Base-by-base conservation (phyloP, 2,113 vertebrate genomes). In the Pangasianodon gigas region DNA sequence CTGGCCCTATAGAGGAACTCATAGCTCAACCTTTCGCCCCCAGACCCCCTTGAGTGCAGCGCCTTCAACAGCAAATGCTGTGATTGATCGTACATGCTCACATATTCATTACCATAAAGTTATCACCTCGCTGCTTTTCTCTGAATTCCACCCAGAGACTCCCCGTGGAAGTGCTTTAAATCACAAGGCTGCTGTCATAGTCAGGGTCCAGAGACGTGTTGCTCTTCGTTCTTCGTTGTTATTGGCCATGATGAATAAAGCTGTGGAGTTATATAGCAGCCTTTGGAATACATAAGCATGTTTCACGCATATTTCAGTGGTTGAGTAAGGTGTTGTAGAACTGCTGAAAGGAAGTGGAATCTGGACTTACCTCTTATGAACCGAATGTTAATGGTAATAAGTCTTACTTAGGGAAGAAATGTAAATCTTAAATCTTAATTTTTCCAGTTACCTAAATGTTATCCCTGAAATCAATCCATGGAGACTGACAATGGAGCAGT, bases 91-190 rank as follows among this genome's bases (percentile, higher is more conserved):
- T 52, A 88, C 21, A 74, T 74, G 69, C 71, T 74, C 87, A 79
- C 58, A n/a, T 91, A 86, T 92, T 90, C 90, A 86, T 91, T 92
- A 86, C 77, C 29, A 84, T 90, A 85, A 90, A 87, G 79, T 87
- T 88, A 79, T 77, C 71, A 82, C 85, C 86, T 87, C 29, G 48
- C 62, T 69, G 84, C 29, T 84, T 92, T 87, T 89, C 67, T 48
- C 24, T 29, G 51, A 65, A 85, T 81, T 84, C 85, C 74, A 44
- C 13, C 6, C 74, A 65, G 8, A 44, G 26, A 41, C 81, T 89
- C 82, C 75, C 85, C 19, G 37, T 84, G 80, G 56, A 90, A 56
- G 52, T 21, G 13, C 85, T 56, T 82, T 81, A 85, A 85, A 89
- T 85, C 6, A 62, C 26, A 32, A 80, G 14, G 18, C 46, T 77